These are phyloP conservation scores for Phenganax marumi DNA, from an alignment of 92 coral and sea anemone species.

Conservation along the genomic window DNA sequence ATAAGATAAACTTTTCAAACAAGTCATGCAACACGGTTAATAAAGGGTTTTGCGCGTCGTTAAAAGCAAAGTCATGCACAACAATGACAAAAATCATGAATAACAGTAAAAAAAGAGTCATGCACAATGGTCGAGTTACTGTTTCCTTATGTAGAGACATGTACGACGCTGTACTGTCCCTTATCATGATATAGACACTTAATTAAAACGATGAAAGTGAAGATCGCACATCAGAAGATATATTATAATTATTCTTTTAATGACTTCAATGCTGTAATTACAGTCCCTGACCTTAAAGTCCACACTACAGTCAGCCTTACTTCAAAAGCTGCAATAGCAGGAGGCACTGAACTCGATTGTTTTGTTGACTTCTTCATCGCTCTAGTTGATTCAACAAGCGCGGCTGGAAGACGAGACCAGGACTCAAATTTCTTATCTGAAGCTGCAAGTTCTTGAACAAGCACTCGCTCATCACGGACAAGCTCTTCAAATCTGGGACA, in stretches of 20 bases:
- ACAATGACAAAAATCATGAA: too few relatives aligned
- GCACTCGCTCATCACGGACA: conserved; percentile 69
- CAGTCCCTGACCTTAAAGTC: not conserved
- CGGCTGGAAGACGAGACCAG: conserved; percentile 85
- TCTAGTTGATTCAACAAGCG: conserved; percentile 66
- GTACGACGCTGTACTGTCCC: too few relatives aligned
- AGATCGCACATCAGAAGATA: not conserved
- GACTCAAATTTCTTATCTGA: conserved; percentile 91
- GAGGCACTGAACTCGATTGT: conserved; percentile 75
- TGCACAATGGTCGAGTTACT: too few relatives aligned
- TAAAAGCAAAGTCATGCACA: too few relatives aligned
- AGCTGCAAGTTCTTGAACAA: conserved; percentile 75
- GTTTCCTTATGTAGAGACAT: too few relatives aligned
- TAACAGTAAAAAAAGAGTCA: too few relatives aligned
- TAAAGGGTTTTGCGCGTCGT: too few relatives aligned
- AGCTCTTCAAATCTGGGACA: conserved; percentile 81
- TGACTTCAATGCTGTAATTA: not conserved
- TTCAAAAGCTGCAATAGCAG: conserved; percentile 99
- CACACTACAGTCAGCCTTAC: conserved; percentile 36
- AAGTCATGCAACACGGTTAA: too few relatives aligned
- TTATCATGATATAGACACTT: too few relatives aligned
- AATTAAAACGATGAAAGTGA: too few relatives aligned
- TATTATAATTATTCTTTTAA: not conserved
- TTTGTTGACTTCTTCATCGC: conserved; percentile 70
- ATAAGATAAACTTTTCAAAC: too few relatives aligned